Percentiles rank a stretch among this genome's conserved stretches.
Conservation (phyloP, 2,797 vertebrate genomes). For the Stomatorhinus walkeri region DNA sequence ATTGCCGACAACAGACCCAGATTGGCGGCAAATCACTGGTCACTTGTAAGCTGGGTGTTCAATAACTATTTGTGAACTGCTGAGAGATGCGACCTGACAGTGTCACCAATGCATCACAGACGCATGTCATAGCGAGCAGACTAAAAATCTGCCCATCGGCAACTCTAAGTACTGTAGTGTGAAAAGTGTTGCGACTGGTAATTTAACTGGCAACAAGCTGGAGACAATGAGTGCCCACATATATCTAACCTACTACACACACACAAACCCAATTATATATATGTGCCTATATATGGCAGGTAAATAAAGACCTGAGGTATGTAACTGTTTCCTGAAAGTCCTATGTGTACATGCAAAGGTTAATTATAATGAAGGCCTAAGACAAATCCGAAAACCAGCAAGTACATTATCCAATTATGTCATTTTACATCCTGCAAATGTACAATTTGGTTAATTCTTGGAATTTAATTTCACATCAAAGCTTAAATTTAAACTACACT, state of each 20-base stretch:
- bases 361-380: neutral
- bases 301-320: neutral
- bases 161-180: neutral
- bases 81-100: neutral
- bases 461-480: neutral
- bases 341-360: neutral
- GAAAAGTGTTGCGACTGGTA: neutral
- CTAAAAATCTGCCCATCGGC: neutral
- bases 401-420: neutral
- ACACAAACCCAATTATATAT: neutral
- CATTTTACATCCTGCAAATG: neutral
- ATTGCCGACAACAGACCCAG: neutral
- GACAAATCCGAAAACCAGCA: neutral
- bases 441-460: neutral
- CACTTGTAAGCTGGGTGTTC: neutral
- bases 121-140: neutral
- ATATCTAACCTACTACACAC: neutral
- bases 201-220: neutral
- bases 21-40: neutral
- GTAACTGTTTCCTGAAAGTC: neutral
- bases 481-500: neutral
- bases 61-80: neutral
- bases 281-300: neutral
- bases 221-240: neutral
- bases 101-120: neutral